Evolutionary conservation across 92 coral and sea anemone species (phyloP).

Genomic region (Muricea muricata): DNA sequence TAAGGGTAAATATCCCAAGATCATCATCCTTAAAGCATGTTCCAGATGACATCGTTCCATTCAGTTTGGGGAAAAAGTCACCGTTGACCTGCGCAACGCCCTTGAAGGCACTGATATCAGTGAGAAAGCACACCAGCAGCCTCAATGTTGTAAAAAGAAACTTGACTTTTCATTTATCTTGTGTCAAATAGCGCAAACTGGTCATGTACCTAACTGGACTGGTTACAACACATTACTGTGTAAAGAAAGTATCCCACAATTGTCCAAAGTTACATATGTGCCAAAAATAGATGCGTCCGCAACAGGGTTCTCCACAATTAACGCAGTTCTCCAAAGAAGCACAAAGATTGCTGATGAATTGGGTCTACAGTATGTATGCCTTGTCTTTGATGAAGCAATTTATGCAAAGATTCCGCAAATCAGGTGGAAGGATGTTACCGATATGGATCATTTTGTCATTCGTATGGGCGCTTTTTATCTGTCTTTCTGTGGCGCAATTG

Average conservation of each 20-base stretch:
- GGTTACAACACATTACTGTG: constrained; percentile 35
- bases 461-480: constrained; percentile 39
- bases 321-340: constrained; percentile 30
- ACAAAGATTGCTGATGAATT: constrained; percentile 28
- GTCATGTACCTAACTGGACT: constrained; percentile 35
- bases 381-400: constrained; percentile 61
- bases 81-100: constrained; percentile 35
- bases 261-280: constrained; percentile 28
- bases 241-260: constrained; percentile 28
- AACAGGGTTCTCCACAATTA: constrained; percentile 24
- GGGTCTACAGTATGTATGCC: constrained; percentile 41
- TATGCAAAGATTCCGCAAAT: constrained; percentile 35
- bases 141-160: constrained; percentile 27
- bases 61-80: constrained; percentile 17
- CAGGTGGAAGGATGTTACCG: constrained; percentile 33
- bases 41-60: constrained; percentile 30
- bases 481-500: constrained; percentile 45
- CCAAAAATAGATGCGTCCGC: constrained; percentile 33
- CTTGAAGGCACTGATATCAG: constrained; percentile 26
- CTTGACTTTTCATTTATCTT: constrained; percentile 38
- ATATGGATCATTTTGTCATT: constrained; percentile 30
- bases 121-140: constrained; percentile 36
- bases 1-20: constrained; percentile 13
- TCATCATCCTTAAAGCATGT: constrained; percentile 33
- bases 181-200: constrained; percentile 1